These are phyloP conservation scores for Argentina silus DNA, from an alignment of 2,797 vertebrate species.

Conservation along the genomic window DNA sequence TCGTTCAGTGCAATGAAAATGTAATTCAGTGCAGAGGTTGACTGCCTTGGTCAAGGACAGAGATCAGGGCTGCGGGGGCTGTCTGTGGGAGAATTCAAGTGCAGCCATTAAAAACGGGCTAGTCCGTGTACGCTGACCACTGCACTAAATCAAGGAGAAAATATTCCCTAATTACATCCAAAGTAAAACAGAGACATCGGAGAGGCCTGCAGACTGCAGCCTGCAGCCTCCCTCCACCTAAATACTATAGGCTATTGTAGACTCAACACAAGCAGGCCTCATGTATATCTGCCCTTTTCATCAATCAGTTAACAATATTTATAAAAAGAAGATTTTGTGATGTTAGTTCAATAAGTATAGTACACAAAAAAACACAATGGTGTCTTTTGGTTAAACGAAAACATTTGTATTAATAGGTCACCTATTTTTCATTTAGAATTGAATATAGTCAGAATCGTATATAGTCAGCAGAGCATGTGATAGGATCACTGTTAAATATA, in stretches of 20 bases:
- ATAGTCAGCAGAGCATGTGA: background rate
- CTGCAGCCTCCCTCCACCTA: conserved; percentile 12
- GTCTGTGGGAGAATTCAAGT: conserved; percentile 17
- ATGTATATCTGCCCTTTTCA: no score
- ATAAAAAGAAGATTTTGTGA: no score
- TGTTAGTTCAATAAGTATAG: no score
- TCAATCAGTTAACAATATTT: no score
- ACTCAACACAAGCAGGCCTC: background rate
- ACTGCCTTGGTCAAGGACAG: background rate
- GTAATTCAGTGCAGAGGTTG: no score
- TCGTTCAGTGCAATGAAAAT: no score
- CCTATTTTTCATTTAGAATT: background rate
- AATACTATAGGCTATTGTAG: background rate
- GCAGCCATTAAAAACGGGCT: conserved; percentile 10
- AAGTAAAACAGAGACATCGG: conserved; percentile 9
- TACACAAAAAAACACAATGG: no score
- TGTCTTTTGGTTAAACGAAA: no score
- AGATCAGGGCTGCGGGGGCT: background rate
- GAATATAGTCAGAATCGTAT: no score
- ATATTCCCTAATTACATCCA: conserved; percentile 29
- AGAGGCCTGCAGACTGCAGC: background rate
- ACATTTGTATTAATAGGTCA: no score
- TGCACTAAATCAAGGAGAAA: conserved; percentile 36
- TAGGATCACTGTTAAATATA: background rate
- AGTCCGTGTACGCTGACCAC: conserved; percentile 9